Evolutionary conservation across 2,113 vertebrate genomes (phyloP), one percentile per base, ranked within the genome.

Genomic region (Sprattus sprattus): DNA sequence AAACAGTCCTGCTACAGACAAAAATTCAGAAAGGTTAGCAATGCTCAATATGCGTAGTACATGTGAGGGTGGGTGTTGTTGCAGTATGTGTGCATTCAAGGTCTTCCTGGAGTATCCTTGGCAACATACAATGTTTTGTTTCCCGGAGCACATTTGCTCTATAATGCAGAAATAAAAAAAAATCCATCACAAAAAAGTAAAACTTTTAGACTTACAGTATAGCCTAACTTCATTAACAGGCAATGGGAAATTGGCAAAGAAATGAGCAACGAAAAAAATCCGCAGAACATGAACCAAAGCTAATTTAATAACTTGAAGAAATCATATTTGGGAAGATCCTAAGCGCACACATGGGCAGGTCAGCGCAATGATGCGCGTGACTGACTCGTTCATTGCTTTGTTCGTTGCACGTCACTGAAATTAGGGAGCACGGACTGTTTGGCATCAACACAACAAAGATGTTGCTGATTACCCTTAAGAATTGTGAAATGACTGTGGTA

Each of bases 1-100:
- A 95, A 97, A 83, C 91, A 93, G 67, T 97, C 96, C 97, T 97
- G 91, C 32, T 90, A 78, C 39, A 16, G 67, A 87, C 47, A 88
- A 8, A 64, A 78, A 46, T 54, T 3, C 49, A 45, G 39, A 80
- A 50, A 84, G 28, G 71, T 78, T 44, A 78, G 10, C 28, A 20
- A 60, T 6, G 39, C 8, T 28, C 6, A n/a, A 9, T 64, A 28
- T 39, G 25, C 39, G 39, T 28, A 75, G 25, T 78, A 13, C 0
- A 1, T 78, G 71, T 39, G 71, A 44, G 71, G 1, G 52, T 18
- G 52, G 15, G 67, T 75, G 25, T 2, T 75, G 67, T 75, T 11
- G 3, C 25, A 2, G 25, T 11, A 15, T 75, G 25, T 28, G 28
- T 32, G 67, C 15, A 15, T 75, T 75, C 2, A 8, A 64, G 47